Percentiles rank a stretch among this genome's conserved stretches.
Conservation (phyloP, 2,888 invertebrate species). For the Aelia acuminata region DNA sequence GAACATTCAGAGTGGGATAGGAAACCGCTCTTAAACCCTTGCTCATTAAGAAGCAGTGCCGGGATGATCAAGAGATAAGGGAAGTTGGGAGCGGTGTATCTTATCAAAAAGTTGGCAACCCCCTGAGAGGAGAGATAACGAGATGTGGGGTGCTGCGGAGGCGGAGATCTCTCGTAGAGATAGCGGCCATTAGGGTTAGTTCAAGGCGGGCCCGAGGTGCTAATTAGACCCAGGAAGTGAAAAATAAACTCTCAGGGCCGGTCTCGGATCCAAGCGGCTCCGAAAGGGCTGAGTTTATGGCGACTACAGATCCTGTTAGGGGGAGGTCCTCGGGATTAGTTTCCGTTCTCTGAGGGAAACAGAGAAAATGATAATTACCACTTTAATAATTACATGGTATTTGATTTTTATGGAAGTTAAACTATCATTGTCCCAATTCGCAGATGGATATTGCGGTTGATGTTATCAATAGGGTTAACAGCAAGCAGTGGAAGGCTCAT, state of each 20-base stretch:
- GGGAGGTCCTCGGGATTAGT: neutral
- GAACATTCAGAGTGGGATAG: neutral
- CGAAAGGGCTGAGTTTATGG: neutral
- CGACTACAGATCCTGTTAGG: neutral
- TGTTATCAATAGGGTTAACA: too few species aligned
- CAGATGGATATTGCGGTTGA: too few species aligned
- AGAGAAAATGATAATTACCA: neutral
- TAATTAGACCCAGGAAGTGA: slow-evolving; percentile 22
- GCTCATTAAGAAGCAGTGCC: slow-evolving; percentile 14
- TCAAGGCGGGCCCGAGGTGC: neutral
- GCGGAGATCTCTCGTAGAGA: slow-evolving; percentile 24
- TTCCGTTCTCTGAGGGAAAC: neutral
- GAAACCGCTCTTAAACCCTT: slow-evolving; percentile 13
- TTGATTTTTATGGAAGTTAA: too few species aligned
- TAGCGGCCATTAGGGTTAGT: slow-evolving; percentile 13
- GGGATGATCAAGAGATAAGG: neutral
- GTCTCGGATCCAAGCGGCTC: neutral
- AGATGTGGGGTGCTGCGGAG: neutral
- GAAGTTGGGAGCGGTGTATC: neutral
- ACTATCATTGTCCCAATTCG: too few species aligned
- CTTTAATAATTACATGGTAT: neutral
- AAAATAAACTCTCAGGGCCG: slow-evolving; percentile 31
- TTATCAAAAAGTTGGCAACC: slow-evolving; percentile 40
- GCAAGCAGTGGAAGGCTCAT: too few species aligned
- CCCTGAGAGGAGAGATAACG: neutral